Conservation (phyloP, 1,140 invertebrate genomes). For the Paraescarpia echinospica region DNA sequence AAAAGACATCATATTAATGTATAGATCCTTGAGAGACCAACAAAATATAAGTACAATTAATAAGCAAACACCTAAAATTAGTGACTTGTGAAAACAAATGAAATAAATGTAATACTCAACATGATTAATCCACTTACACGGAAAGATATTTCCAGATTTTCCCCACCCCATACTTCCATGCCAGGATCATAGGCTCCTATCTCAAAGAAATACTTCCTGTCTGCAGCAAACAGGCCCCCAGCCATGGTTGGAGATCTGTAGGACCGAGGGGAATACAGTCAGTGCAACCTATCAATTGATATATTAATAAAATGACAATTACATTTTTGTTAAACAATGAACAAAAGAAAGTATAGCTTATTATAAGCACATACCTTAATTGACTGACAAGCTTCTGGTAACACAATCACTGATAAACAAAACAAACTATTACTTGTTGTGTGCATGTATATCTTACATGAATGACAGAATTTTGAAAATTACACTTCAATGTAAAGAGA, state of each 20-base stretch:
- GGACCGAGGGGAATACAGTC: not conserved
- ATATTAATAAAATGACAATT: too few species aligned
- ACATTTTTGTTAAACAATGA: too few species aligned
- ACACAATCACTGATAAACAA: not conserved
- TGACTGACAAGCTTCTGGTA: not conserved
- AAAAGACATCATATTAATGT: too few species aligned
- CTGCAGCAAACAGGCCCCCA: slow-evolving; percentile 60
- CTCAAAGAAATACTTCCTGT: slow-evolving; percentile 67
- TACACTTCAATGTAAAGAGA: not conserved
- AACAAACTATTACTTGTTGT: not conserved
- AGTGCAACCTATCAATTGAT: not conserved
- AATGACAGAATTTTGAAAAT: not conserved
- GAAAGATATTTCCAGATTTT: slow-evolving; percentile 36
- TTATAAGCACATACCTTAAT: not conserved
- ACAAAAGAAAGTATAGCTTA: too few species aligned
- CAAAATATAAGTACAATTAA: too few species aligned
- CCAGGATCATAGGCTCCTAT: slow-evolving; percentile 96
- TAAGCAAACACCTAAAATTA: too few species aligned
- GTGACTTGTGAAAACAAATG: too few species aligned
- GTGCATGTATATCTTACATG: not conserved
- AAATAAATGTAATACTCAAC: too few species aligned
- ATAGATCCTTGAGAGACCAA: too few species aligned
- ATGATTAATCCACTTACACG: not conserved
- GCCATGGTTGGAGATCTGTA: slow-evolving; percentile 83
- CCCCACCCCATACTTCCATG: slow-evolving; percentile 92